Percentiles rank a stretch among this genome's conserved stretches.
phyloP scores from a whole-genome alignment of 2,797 vertebrate species.

The Neostethus bicornis region DNA sequence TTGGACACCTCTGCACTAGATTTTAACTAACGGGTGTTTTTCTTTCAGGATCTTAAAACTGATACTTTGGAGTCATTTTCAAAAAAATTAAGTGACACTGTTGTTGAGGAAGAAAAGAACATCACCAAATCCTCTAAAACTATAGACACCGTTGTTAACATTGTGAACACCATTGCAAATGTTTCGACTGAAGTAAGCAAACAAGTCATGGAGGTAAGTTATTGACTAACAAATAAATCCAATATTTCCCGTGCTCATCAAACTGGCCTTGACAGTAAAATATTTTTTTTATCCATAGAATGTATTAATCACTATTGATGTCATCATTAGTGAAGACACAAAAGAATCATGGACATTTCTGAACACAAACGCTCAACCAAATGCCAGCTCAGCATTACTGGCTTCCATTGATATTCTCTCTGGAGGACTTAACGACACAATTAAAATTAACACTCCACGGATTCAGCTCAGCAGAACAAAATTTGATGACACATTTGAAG shows the following conservation, averaged over 20 bases:
- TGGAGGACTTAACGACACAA: background rate
- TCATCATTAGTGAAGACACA: constrained; percentile 59
- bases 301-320: constrained; percentile 78
- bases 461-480: constrained; percentile 68
- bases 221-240: background rate
- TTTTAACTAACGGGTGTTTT: too few species aligned
- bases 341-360: constrained; percentile 72
- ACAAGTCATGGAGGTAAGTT: constrained; percentile 56
- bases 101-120: fast-evolving
- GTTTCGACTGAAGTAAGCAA: constrained; percentile 7
- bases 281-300: constrained; percentile 70
- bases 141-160: constrained; percentile 75
- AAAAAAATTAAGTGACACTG: constrained; percentile 26
- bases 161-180: constrained; percentile 75
- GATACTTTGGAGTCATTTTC: constrained; percentile 55
- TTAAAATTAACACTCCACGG: constrained; percentile 41
- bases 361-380: constrained; percentile 45
- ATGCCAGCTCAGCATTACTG: constrained; percentile 78
- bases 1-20: too few species aligned
- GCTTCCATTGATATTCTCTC: constrained; percentile 78
- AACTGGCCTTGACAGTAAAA: background rate
- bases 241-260: too few species aligned
- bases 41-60: constrained; percentile 42
- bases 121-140: constrained; percentile 68
- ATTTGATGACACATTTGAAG: constrained; percentile 38